A percentile compares a stretch with the other conserved stretches of the same genome.
Conservation (phyloP, 35 echinoderm and acorn worm species). For the Amphiura filiformis region DNA sequence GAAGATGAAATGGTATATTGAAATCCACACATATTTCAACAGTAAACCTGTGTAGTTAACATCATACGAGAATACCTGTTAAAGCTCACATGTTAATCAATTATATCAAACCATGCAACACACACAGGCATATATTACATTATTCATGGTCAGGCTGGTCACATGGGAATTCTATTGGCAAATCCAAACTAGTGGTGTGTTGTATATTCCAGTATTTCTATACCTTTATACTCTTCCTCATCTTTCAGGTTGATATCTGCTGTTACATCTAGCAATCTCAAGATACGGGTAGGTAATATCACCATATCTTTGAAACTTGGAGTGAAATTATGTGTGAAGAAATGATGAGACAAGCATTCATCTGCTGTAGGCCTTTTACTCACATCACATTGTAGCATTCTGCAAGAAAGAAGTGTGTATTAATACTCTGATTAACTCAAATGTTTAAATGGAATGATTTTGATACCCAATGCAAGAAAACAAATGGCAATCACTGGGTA, state of each 20-base stretch:
- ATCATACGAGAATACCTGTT: no score
- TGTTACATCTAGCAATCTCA: conserved; percentile 35
- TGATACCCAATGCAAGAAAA: background rate
- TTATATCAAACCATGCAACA: no score
- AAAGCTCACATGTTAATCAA: no score
- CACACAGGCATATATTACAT: no score
- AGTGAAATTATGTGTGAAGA: conserved; percentile 71
- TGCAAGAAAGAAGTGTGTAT: conserved; percentile 23
- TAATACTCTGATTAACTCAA: no score
- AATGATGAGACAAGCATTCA: conserved; percentile 66
- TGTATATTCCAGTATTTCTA: no score
- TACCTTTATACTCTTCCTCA: background rate
- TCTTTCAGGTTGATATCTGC: background rate
- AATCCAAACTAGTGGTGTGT: no score
- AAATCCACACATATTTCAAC: no score
- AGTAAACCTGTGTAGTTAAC: no score
- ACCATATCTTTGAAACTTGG: conserved; percentile 68
- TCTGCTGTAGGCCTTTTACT: conserved; percentile 53
- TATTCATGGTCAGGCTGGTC: no score
- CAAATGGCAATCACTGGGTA: background rate
- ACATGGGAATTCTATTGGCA: no score
- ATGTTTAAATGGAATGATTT: background rate
- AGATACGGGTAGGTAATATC: conserved; percentile 72
- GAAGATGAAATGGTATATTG: no score
- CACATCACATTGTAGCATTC: conserved; percentile 76